Conservation (phyloP, 2,888 invertebrate genomes). For the Cephus pygmeus region DNA sequence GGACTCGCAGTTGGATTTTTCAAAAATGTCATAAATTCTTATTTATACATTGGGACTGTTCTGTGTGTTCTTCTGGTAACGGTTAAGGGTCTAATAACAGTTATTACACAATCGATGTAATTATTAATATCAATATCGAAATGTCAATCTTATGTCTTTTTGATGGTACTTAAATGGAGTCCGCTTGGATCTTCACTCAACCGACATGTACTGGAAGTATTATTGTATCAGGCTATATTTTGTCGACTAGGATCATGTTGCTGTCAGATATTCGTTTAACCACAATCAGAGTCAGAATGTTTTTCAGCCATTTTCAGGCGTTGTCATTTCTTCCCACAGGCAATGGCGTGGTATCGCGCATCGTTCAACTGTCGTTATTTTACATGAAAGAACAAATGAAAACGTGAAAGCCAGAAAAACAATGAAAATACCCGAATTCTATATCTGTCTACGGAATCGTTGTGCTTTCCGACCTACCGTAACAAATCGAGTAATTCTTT, state of each 20-base stretch:
- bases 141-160: conserved; percentile 58
- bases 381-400: neutral
- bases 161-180: conserved; percentile 53
- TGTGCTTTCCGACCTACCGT: neutral
- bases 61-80: neutral
- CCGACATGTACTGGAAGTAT: neutral
- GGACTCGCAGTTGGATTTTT: conserved; percentile 3
- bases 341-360: neutral
- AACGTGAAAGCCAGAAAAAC: neutral
- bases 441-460: neutral
- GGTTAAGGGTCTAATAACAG: conserved; percentile 20
- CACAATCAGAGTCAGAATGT: neutral
- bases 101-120: conserved; percentile 53
- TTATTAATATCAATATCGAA: conserved; percentile 54
- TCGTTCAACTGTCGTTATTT: neutral
- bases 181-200: neutral
- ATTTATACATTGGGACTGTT: neutral
- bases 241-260: neutral
- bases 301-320: neutral
- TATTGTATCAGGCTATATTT: neutral
- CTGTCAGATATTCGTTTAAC: neutral
- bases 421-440: neutral
- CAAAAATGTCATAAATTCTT: conserved; percentile 29
- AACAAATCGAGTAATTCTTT: conserved; percentile 25
- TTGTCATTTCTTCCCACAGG: neutral